Evolutionary conservation across 2,113 vertebrate species (phyloP), one percentile per base, ranked within the genome.

Genomic region (Hippocampus abdominalis): DNA sequence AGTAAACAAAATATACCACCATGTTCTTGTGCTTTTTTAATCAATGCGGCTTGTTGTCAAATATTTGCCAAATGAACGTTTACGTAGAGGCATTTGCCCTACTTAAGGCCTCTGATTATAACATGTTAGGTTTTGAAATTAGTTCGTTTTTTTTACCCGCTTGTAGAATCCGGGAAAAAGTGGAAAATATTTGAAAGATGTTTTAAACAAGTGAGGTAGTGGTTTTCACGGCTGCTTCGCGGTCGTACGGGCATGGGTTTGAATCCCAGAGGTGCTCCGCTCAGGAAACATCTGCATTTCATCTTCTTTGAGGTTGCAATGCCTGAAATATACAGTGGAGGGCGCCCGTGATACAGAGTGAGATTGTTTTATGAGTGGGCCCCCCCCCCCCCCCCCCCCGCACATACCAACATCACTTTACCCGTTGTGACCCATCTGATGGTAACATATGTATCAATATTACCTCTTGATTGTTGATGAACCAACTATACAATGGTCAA

Each of bases 1-100:
- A 51, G 81, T 82, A 87, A 89, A 89, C 68, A 85, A 82, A 85
- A 84, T 71, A 72, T 39, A 74, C 57, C 46, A 0, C 56, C 15
- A 1, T 69, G 74, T 70, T 54, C 12, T 49, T 8, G 1, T n/a
- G 53, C 27, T 16, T 62, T 68, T 59, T 65, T 65, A 27, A 72
- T 76, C 18, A 53, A 64, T 67, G 18, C 18, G 2, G 29, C 9
- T 1, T 20, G 72, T 78, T 79, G 32, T 36, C 32, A 36, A 77
- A 76, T 81, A n/a, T 76, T 82, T 87, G 56, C 75, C 69, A 64
- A 57, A 27, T 23, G 54, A 63, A 9, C 36, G 25, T 18, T 42
- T 51, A 68, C 23, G 44, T 9, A 10, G 60, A 8, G 36, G 42
- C 53, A 44, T 7, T 62, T 12, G n/a, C 9, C 29, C 4, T 49